These are phyloP conservation scores for Arrhamphus sclerolepis DNA, from an alignment of 2,797 vertebrate species.

Conservation along the genomic window DNA sequence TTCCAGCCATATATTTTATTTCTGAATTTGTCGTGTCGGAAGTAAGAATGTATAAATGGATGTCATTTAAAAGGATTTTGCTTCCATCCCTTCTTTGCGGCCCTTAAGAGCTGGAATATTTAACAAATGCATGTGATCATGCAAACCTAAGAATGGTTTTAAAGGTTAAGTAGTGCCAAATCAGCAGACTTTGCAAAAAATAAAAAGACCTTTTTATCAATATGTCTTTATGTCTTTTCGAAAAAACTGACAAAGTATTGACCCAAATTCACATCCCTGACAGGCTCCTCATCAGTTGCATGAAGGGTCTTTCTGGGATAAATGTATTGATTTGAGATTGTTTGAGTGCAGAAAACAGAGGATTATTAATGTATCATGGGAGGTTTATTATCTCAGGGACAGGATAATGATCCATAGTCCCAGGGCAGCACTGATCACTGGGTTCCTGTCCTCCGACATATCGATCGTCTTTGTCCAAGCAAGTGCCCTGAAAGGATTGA, in stretches of 20 bases:
- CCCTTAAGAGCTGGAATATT: constrained; percentile 7
- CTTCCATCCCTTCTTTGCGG: not conserved
- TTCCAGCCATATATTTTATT: not conserved
- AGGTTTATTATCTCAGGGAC: constrained; percentile 55
- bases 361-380: constrained; percentile 59
- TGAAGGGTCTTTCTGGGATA: constrained; percentile 39
- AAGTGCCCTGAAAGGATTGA: constrained; percentile 45
- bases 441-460: constrained; percentile 42
- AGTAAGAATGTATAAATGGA: not conserved
- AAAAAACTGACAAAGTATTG: constrained; percentile 49
- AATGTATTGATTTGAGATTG: constrained; percentile 61
- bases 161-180: constrained; percentile 44
- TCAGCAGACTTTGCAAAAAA: constrained; percentile 48
- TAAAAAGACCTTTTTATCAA: constrained; percentile 26
- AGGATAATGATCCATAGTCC: constrained; percentile 55
- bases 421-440: constrained; percentile 48
- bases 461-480: constrained; percentile 46
- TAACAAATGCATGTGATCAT: constrained; percentile 11
- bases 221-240: constrained; percentile 47
- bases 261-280: constrained; percentile 39
- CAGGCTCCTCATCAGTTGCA: constrained; percentile 44
- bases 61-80: not conserved
- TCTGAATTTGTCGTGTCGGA: not conserved
- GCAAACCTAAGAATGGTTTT: constrained; percentile 6
- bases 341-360: constrained; percentile 49